Base-by-base conservation (phyloP, 1,140 invertebrate species). In the Propsilocerus akamusi region DNA sequence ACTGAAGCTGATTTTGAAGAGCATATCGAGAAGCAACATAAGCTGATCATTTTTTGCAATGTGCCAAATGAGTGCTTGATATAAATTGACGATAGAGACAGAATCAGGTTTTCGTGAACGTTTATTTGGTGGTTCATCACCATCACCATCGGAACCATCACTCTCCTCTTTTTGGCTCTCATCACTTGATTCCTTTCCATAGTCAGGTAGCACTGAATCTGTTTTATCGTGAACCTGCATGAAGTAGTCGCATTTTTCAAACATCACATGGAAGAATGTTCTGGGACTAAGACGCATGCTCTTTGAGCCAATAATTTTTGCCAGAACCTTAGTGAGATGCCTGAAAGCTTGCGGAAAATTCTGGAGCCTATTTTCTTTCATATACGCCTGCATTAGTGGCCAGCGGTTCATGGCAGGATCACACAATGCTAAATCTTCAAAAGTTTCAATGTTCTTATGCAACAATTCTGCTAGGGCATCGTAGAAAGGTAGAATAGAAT, bases 401-500 rank as follows among this genome's bases (percentile, higher is more conserved):
- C 34, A 41, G 24, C 25, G 25, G 7, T 3, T 55, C 56, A 1
- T 53, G 0, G 57, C 54, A 3, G 60, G 14, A 26, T 65, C 62
- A 12, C 56, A 63, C 14, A 62, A 53, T 25, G 54, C 47, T 24
- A 62, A 51, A 1, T 60, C 49, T 6, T 6, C 11, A 10, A 41
- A 41, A 8, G n/a, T 41, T 10, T 17, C 22, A 41, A 41, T 41
- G 5, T 41, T 41, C 12, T 20, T 41, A 8, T 17, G 14, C 17
- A 17, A 20, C 5, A 17, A n/a, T 41, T 41, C 34, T 7, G 34
- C 34, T 5, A 41, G 17, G 4, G 22, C 17, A 41, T 41, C 34
- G 11, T 41, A 41, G n/a, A 41, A 41, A 20, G 34, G 12, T 6
- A 41, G 22, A 20, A 41, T 41, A 10, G 10, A 8, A 1, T 7